phyloP scores from a whole-genome alignment of 1,140 invertebrate species.

The Hycleus phaleratus region DNA sequence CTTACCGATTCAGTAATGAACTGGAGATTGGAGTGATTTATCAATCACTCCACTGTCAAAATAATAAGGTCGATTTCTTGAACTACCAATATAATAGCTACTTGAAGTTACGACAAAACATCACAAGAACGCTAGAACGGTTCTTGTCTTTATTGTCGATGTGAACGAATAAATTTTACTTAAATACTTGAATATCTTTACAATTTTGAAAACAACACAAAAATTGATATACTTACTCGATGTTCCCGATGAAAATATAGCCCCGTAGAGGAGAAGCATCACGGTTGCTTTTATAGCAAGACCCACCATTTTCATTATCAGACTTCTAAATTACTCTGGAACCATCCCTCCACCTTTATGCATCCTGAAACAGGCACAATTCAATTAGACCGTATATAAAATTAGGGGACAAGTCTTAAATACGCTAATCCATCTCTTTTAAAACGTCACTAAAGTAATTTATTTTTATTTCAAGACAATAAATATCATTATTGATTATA shows the following conservation, averaged over 20 bases:
- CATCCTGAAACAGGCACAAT: slow-evolving; percentile 14
- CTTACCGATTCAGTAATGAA: too few species aligned
- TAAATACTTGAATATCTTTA: too few species aligned
- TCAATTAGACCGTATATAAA: neutral
- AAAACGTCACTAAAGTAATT: too few species aligned
- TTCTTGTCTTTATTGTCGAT: too few species aligned
- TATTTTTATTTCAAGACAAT: too few species aligned
- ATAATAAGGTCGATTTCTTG: too few species aligned
- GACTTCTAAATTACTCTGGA: slow-evolving; percentile 11
- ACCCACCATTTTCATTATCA: slow-evolving; percentile 15
- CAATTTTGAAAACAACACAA: too few species aligned
- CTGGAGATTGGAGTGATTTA: too few species aligned
- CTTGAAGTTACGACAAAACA: slow-evolving; percentile 7
- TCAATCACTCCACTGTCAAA: too few species aligned
- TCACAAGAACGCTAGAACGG: slow-evolving; percentile 2
- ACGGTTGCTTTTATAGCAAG: slow-evolving; percentile 9
- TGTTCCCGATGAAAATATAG: slow-evolving; percentile 9
- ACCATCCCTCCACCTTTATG: slow-evolving; percentile 16
- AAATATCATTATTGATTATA: too few species aligned
- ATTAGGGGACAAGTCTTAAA: neutral
- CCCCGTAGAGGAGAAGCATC: slow-evolving; percentile 11
- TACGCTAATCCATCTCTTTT: too few species aligned
- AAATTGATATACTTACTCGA: slow-evolving; percentile 11
- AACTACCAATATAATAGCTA: neutral
- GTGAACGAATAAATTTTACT: too few species aligned